phyloP scores from a whole-genome alignment of 1,140 invertebrate genomes.

The Lepidurus apus region DNA sequence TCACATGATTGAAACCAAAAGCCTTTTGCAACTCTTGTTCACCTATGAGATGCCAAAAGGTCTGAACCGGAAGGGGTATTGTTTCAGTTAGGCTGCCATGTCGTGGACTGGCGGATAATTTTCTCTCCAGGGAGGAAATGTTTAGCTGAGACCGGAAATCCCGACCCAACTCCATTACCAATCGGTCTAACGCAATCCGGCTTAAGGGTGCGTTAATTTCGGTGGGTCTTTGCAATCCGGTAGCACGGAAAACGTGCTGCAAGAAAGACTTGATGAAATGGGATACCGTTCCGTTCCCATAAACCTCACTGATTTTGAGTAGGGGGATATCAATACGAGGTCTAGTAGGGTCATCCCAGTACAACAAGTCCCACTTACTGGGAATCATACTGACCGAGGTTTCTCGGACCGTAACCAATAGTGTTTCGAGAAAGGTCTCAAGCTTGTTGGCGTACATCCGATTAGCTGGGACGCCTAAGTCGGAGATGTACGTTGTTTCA shows the following conservation, averaged over 20 bases:
- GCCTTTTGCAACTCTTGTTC: not conserved
- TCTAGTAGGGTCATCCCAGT: not conserved
- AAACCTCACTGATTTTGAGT: not conserved
- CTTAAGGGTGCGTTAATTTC: not conserved
- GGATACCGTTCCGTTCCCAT: not conserved
- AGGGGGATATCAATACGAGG: not conserved
- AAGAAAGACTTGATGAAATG: not conserved
- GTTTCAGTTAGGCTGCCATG: not conserved
- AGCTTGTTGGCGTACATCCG: not conserved
- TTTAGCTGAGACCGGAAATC: not conserved
- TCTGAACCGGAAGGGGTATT: not conserved
- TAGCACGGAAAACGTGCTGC: not conserved
- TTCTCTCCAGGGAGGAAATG: not conserved
- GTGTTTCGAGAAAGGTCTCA: not conserved
- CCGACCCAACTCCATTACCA: not conserved
- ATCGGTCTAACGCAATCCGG: not conserved
- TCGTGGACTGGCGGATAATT: not conserved
- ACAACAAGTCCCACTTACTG: not conserved
- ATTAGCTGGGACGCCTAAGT: not conserved
- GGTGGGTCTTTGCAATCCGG: not conserved
- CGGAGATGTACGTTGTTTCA: not conserved
- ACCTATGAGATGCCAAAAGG: not conserved
- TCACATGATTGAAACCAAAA: not conserved
- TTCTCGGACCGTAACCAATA: not conserved
- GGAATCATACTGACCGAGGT: not conserved